phyloP scores from a whole-genome alignment of 2,797 vertebrate genomes.

The Cheirogaleus major region DNA sequence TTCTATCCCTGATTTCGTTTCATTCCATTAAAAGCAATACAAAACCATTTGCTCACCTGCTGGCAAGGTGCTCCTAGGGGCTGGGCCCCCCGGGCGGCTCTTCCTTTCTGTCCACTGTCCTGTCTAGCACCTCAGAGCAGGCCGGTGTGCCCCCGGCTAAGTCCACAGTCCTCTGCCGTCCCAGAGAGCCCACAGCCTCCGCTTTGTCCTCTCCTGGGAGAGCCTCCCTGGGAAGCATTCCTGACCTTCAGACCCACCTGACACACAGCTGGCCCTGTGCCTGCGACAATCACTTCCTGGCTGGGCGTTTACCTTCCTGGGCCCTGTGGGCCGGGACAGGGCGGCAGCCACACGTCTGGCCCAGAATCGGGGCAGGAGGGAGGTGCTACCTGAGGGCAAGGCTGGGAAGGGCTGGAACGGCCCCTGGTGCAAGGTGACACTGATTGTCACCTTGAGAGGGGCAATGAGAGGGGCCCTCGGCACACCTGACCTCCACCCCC shows the following conservation, averaged over 20 bases:
- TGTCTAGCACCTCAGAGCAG: background rate
- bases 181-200: background rate
- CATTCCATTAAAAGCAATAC: background rate
- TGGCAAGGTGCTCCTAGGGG: background rate
- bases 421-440: background rate
- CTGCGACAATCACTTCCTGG: slow-evolving; percentile 60
- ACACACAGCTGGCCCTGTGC: slow-evolving; percentile 50
- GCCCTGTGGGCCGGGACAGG: slow-evolving; percentile 57
- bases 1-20: background rate
- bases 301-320: slow-evolving; percentile 82
- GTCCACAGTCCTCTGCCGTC: background rate
- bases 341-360: slow-evolving; percentile 26
- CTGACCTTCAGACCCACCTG: slow-evolving; percentile 76
- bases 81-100: background rate
- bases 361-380: background rate
- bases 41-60: slow-evolving; percentile 81
- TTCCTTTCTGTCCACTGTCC: background rate
- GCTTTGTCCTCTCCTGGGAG: slow-evolving; percentile 5
- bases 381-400: background rate
- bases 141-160: background rate
- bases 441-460: too few relatives aligned
- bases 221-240: slow-evolving; percentile 22
- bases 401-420: background rate
- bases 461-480: rapidly evolving
- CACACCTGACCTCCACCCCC: rapidly evolving